phyloP scores from a whole-genome alignment of 1,140 invertebrate genomes.

The Cydia fagiglandana region DNA sequence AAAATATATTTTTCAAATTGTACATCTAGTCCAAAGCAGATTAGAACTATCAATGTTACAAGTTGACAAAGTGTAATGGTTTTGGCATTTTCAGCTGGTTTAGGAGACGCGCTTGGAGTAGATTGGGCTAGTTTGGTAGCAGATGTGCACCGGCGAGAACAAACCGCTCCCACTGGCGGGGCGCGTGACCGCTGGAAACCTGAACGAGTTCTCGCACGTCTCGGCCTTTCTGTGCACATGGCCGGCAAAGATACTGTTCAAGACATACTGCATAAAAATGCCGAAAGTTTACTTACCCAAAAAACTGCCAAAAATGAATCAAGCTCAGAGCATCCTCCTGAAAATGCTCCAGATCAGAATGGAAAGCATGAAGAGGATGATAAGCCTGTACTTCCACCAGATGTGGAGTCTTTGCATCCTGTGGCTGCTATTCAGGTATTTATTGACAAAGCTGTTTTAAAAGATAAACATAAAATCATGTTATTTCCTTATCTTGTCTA shows the following conservation, averaged over 20 bases:
- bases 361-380: slow-evolving; percentile 43
- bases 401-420: slow-evolving; percentile 76
- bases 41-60: no score
- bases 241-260: slow-evolving; percentile 83
- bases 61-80: slow-evolving; percentile 54
- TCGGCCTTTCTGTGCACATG: slow-evolving; percentile 86
- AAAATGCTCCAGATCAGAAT: slow-evolving; percentile 44
- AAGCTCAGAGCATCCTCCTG: slow-evolving; percentile 40
- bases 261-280: slow-evolving; percentile 80
- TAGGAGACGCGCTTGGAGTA: slow-evolving; percentile 93
- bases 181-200: slow-evolving; percentile 88
- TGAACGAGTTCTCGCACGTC: slow-evolving; percentile 84
- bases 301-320: slow-evolving; percentile 35
- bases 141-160: slow-evolving; percentile 83
- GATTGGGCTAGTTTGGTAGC: slow-evolving; percentile 94
- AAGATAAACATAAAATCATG: no score
- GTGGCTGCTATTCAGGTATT: slow-evolving; percentile 82
- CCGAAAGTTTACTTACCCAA: slow-evolving; percentile 53
- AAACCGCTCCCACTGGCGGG: slow-evolving; percentile 77
- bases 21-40: no score
- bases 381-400: slow-evolving; percentile 41
- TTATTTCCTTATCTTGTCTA: no score
- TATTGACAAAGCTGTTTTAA: slow-evolving; percentile 16
- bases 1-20: background rate
- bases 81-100: slow-evolving; percentile 78